Evolutionary conservation across 2,888 invertebrate genomes (phyloP).

Genomic region (Disparrhopalites patrizii): DNA sequence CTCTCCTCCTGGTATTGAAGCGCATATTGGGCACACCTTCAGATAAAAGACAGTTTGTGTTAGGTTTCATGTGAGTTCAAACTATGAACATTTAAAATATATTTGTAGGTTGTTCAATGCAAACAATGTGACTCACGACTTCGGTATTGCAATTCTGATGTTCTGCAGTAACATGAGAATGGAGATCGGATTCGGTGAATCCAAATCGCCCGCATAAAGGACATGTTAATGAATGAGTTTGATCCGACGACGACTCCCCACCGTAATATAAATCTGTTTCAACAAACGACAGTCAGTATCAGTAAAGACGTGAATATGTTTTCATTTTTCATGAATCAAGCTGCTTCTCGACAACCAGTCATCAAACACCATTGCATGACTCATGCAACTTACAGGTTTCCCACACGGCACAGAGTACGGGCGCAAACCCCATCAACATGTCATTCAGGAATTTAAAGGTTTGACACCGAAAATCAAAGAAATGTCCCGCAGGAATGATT

Average conservation of each 20-base stretch:
- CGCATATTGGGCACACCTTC: slow-evolving; percentile 95
- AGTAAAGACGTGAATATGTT: too few relatives aligned
- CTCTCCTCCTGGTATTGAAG: slow-evolving; percentile 92
- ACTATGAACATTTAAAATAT: background rate
- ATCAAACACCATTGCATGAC: background rate
- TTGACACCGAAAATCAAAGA: too few relatives aligned
- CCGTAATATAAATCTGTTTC: slow-evolving; percentile 86
- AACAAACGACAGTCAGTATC: too few relatives aligned
- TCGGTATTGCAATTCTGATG: slow-evolving; percentile 88
- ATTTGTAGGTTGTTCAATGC: slow-evolving; percentile 5
- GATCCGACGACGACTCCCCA: slow-evolving; percentile 83
- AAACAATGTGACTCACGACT: slow-evolving; percentile 61
- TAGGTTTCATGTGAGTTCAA: slow-evolving; percentile 9
- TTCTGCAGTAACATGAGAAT: slow-evolving; percentile 85
- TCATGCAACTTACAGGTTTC: background rate
- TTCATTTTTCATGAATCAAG: too few relatives aligned
- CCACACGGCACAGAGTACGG: background rate
- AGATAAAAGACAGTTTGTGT: slow-evolving; percentile 43
- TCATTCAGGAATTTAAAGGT: too few relatives aligned
- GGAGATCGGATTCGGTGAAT: slow-evolving; percentile 84
- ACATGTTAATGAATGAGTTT: slow-evolving; percentile 94
- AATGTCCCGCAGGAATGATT: too few relatives aligned
- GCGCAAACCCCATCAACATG: background rate
- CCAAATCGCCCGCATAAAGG: slow-evolving; percentile 97
- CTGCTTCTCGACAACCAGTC: background rate